A percentile compares a stretch with the other conserved stretches of the same genome.
Evolutionary conservation across 1,140 invertebrate genomes (phyloP).

Genomic region (Limonius californicus): DNA sequence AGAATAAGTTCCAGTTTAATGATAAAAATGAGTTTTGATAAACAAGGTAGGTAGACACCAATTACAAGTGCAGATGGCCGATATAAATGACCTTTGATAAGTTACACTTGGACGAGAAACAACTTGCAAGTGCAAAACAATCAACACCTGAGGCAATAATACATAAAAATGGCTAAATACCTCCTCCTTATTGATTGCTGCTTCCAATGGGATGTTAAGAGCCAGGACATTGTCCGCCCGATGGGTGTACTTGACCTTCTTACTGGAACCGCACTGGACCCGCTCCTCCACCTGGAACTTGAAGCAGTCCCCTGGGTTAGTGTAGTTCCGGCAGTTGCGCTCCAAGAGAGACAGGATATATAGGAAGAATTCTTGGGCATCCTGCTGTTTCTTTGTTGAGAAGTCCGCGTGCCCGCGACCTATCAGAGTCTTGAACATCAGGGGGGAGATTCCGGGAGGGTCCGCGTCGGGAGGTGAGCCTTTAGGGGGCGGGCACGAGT

Average conservation of each 20-base stretch:
- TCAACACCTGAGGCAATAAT: too few relatives aligned
- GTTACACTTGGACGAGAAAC: too few relatives aligned
- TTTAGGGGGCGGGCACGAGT: conserved; percentile 61
- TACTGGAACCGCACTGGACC: conserved; percentile 73
- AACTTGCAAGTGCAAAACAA: too few relatives aligned
- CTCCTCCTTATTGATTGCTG: conserved; percentile 71
- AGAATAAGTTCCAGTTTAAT: too few relatives aligned
- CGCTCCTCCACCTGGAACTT: conserved; percentile 90
- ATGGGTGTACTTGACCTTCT: conserved; percentile 77
- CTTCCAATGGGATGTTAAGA: conserved; percentile 79
- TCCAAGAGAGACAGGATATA: conserved; percentile 74
- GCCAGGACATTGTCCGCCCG: conserved; percentile 76
- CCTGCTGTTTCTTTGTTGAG: conserved; percentile 93
- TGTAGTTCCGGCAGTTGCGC: conserved; percentile 66
- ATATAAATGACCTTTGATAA: too few relatives aligned
- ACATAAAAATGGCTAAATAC: too few relatives aligned
- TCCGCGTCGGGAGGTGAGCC: conserved; percentile 52
- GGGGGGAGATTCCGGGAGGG: conserved; percentile 78
- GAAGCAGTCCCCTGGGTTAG: conserved; percentile 74
- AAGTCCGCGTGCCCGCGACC: conserved; percentile 92
- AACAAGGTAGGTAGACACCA: too few relatives aligned
- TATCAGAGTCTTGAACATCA: conserved; percentile 90
- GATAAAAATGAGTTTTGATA: too few relatives aligned
- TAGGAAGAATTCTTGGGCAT: conserved; percentile 95
- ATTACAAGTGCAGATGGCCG: too few relatives aligned